Percentiles rank a stretch among this genome's conserved stretches.
These are phyloP conservation scores for Chiloscyllium punctatum DNA, from an alignment of 2,797 vertebrate genomes.

Conservation along the genomic window DNA sequence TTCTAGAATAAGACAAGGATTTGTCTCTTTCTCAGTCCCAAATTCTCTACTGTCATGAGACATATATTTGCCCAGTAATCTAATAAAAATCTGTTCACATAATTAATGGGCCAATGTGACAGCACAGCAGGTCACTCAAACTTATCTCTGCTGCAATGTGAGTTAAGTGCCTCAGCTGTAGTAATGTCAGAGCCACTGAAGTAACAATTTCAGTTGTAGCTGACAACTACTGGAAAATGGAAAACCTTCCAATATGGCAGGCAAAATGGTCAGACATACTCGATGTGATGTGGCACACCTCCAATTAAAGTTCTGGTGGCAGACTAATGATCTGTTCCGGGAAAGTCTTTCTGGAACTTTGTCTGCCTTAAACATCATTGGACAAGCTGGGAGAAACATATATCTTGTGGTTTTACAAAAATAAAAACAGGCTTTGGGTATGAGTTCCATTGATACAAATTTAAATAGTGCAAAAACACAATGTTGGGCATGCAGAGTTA, in stretches of 20 bases:
- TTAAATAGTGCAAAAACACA: background rate
- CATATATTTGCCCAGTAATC: no score
- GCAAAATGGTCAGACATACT: no score
- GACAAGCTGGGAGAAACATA: no score
- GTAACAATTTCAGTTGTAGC: background rate
- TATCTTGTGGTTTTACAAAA: background rate
- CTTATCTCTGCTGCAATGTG: background rate
- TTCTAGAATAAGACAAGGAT: background rate
- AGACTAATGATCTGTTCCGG: no score
- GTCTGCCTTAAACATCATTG: no score
- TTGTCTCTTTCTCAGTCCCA: background rate
- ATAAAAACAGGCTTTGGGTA: background rate
- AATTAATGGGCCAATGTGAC: background rate
- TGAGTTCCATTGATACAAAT: background rate
- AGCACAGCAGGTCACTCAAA: background rate
- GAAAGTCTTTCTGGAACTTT: no score
- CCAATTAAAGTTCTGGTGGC: no score
- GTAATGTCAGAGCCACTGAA: background rate
- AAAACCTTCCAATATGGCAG: no score
- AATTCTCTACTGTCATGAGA: background rate
- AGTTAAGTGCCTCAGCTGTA: background rate
- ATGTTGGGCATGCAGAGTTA: background rate
- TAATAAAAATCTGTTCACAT: background rate
- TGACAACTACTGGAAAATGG: background rate
- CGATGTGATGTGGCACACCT: no score